A percentile compares a stretch with the other conserved stretches of the same genome.
Conservation (phyloP, 2,888 invertebrate genomes). For the Tetranychus piercei region DNA sequence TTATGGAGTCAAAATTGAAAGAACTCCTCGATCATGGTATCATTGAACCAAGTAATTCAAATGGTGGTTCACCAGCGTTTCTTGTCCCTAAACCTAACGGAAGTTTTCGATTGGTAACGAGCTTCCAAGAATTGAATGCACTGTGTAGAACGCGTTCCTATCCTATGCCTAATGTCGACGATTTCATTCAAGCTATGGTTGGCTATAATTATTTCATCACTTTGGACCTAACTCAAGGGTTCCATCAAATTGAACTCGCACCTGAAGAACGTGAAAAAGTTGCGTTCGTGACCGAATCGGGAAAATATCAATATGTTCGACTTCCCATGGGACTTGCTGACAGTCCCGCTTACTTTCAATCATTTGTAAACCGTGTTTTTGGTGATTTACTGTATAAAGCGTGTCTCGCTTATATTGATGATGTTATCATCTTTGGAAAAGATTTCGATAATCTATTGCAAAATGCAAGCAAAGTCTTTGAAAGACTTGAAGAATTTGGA, state of each 20-base stretch:
- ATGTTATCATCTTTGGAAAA: constrained; percentile 23
- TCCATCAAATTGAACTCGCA: constrained; percentile 25
- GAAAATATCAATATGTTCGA: constrained; percentile 26
- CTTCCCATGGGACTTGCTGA: constrained; percentile 28
- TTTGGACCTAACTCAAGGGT: constrained; percentile 24
- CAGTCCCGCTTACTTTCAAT: constrained; percentile 26
- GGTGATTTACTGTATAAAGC: constrained; percentile 22
- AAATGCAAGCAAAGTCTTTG: constrained; percentile 17
- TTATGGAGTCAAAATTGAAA: no score
- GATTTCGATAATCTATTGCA: constrained; percentile 22
- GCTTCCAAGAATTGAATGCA: constrained; percentile 26
- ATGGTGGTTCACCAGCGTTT: constrained; percentile 31
- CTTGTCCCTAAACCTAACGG: constrained; percentile 31
- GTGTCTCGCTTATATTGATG: constrained; percentile 25
- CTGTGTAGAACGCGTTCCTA: constrained; percentile 15
- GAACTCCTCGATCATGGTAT: constrained; percentile 12
- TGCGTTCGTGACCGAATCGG: constrained; percentile 24
- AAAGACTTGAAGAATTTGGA: not conserved
- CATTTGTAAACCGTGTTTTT: constrained; percentile 24
- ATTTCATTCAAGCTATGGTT: constrained; percentile 17
- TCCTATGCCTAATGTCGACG: constrained; percentile 24
- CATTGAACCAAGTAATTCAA: constrained; percentile 28
- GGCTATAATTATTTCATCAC: constrained; percentile 20
- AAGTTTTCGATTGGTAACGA: constrained; percentile 26
- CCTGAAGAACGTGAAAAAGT: constrained; percentile 22